A percentile compares a stretch with the other conserved stretches of the same genome.
Conservation (phyloP, 2,113 vertebrate species). For the Thunnus thynnus region DNA sequence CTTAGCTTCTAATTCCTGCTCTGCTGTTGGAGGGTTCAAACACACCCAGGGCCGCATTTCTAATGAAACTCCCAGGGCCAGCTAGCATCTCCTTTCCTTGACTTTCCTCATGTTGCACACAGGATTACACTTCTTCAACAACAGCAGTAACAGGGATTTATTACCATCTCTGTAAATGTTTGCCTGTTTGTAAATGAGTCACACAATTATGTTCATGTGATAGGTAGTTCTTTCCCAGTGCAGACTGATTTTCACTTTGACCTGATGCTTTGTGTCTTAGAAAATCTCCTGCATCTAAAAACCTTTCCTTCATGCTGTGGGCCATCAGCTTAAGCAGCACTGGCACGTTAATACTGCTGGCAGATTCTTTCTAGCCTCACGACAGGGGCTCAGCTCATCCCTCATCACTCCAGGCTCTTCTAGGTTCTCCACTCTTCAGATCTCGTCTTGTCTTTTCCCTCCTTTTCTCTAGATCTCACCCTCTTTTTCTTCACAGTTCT, state of each 20-base stretch:
- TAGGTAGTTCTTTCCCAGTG: constrained; percentile 22
- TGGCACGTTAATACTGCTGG: constrained; percentile 70
- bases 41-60: constrained; percentile 76
- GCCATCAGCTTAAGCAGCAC: constrained; percentile 68
- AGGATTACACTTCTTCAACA: constrained; percentile 73
- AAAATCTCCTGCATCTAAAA: constrained; percentile 64
- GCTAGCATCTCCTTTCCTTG: constrained; percentile 63
- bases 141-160: constrained; percentile 53
- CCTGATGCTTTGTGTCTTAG: constrained; percentile 52
- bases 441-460: constrained; percentile 36
- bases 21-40: constrained; percentile 79
- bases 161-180: constrained; percentile 54
- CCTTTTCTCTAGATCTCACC: constrained; percentile 31
- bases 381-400: constrained; percentile 67
- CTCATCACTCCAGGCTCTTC: constrained; percentile 52
- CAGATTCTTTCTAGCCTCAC: constrained; percentile 63
- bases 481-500: not conserved
- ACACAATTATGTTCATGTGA: constrained; percentile 42
- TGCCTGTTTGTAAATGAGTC: constrained; percentile 49
- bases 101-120: constrained; percentile 64
- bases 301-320: constrained; percentile 57
- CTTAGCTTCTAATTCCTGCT: constrained; percentile 84
- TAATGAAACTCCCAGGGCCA: constrained; percentile 83
- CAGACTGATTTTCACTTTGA: constrained; percentile 49
- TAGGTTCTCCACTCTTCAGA: constrained; percentile 61